phyloP scores from a whole-genome alignment of 2,888 invertebrate genomes.

The Caenorhabditis virilis region DNA sequence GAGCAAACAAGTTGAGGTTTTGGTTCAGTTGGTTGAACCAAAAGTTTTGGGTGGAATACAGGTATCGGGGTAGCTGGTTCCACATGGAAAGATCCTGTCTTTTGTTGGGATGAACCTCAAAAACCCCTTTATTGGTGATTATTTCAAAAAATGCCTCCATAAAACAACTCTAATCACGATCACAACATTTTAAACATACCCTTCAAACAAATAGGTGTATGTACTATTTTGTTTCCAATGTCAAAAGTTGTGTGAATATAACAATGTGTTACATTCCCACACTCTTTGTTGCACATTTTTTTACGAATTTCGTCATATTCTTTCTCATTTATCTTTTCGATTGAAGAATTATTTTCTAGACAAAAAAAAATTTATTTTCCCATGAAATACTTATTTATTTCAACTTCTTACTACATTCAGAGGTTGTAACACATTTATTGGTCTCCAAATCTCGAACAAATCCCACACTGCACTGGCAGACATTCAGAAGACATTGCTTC shows the following conservation, averaged over 20 bases:
- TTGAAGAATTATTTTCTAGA: not conserved
- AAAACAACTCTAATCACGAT: not conserved
- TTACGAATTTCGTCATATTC: not conserved
- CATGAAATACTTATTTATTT: slow-evolving; percentile 1
- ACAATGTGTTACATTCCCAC: not conserved
- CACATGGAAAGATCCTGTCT: not conserved
- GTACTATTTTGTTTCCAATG: too few species aligned
- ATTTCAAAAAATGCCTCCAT: not conserved
- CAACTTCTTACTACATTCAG: slow-evolving; percentile 5
- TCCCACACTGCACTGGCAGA: slow-evolving; percentile 23
- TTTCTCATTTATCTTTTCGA: too few species aligned
- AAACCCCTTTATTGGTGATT: not conserved
- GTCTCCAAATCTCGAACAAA: slow-evolving; percentile 6
- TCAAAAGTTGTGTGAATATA: not conserved
- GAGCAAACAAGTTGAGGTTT: not conserved
- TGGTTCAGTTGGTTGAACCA: not conserved
- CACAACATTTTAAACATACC: not conserved
- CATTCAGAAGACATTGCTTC: slow-evolving; percentile 13
- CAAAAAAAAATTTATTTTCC: not conserved
- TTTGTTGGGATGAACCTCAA: not conserved
- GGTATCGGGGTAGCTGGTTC: not conserved
- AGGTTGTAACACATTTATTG: slow-evolving; percentile 10
- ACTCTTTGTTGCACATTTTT: not conserved
- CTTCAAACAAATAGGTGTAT: not conserved
- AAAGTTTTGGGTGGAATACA: not conserved